A percentile compares a stretch with the other conserved stretches of the same genome.
Conservation (phyloP, 2,797 vertebrate genomes). For the Mormyrops boulengeri region DNA sequence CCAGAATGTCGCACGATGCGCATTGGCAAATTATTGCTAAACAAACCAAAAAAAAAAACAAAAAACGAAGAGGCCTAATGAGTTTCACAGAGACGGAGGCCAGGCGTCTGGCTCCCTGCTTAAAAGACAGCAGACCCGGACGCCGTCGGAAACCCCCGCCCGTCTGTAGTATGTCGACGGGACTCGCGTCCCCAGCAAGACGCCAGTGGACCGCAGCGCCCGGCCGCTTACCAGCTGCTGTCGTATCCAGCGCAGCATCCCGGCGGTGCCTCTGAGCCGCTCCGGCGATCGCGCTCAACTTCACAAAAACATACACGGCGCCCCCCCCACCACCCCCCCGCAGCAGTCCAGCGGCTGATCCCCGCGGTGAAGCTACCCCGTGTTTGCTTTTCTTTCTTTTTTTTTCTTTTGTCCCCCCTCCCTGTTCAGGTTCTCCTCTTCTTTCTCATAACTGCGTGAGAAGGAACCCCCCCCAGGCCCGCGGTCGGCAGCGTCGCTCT, state of each 20-base stretch:
- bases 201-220: neutral
- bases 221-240: constrained; percentile 63
- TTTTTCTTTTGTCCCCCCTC: too few relatives aligned
- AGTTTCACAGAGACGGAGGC: neutral
- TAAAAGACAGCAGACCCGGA: neutral
- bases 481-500: neutral
- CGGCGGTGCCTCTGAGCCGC: constrained; percentile 19
- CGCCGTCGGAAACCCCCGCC: neutral
- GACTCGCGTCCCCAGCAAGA: neutral
- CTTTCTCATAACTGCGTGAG: neutral
- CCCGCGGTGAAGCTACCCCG: neutral
- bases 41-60: neutral
- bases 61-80: neutral
- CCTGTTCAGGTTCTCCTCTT: neutral
- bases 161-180: neutral
- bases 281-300: neutral
- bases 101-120: neutral
- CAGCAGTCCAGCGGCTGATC: neutral
- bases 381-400: too few relatives aligned
- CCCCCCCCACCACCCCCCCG: neutral
- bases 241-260: constrained; percentile 68
- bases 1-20: neutral
- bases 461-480: neutral
- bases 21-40: neutral
- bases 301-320: constrained; percentile 5